These are phyloP conservation scores for Mormoops blainvillei DNA, from an alignment of 2,113 vertebrate species.

Conservation along the genomic window DNA sequence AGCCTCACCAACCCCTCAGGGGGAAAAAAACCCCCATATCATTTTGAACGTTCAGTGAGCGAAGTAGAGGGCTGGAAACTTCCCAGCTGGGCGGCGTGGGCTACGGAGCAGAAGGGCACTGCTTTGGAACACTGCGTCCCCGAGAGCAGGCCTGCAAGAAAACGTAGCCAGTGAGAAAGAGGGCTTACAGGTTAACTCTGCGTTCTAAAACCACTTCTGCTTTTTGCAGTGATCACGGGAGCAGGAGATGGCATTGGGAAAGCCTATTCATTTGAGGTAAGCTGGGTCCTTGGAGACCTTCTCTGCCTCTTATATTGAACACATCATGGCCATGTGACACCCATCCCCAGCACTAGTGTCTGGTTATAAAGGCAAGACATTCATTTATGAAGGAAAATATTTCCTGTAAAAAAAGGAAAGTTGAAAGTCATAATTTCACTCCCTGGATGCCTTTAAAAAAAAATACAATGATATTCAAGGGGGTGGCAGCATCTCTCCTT, in stretches of 20 bases:
- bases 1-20: neutral
- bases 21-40: neutral
- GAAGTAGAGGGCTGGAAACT: neutral
- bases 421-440: neutral
- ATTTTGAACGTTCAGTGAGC: neutral
- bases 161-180: neutral
- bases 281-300: neutral
- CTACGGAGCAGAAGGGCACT: too few species aligned
- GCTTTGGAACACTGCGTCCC: neutral
- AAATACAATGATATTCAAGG: neutral
- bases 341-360: neutral
- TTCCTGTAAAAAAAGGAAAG: neutral
- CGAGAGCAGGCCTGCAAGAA: neutral
- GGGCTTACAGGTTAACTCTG: neutral
- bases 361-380: neutral
- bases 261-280: conserved; percentile 88
- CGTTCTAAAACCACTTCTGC: neutral
- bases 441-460: neutral
- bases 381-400: neutral
- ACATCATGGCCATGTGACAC: neutral
- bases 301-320: neutral
- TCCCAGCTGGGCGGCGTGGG: neutral
- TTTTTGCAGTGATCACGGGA: conserved; percentile 88
- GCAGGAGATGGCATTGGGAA: conserved; percentile 90
- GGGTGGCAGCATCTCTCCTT: neutral